A percentile compares a stretch with the other conserved stretches of the same genome.
These are phyloP conservation scores for Periplaneta americana DNA, from an alignment of 1,140 invertebrate species.

Conservation along the genomic window DNA sequence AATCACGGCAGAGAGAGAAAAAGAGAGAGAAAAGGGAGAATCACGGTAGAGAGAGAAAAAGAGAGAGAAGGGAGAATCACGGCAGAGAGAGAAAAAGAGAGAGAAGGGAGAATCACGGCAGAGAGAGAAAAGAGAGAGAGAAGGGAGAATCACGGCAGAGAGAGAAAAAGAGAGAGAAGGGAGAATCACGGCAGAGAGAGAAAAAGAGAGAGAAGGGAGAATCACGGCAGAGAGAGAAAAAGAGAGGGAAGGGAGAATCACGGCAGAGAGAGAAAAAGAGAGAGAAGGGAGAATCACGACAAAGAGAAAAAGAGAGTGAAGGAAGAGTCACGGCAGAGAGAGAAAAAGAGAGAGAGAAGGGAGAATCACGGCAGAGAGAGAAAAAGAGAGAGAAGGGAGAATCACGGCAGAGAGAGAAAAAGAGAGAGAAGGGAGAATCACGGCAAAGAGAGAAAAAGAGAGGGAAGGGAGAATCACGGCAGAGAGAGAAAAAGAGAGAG, in stretches of 20 bases:
- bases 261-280: neutral
- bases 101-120: neutral
- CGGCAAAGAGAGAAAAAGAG: neutral
- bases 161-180: neutral
- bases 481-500: conserved; percentile 7
- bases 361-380: neutral
- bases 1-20: neutral
- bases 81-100: neutral
- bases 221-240: neutral
- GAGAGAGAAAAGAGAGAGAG: neutral
- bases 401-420: neutral
- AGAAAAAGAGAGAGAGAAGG: neutral
- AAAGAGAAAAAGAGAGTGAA: neutral
- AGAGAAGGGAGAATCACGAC: neutral
- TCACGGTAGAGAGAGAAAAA: neutral
- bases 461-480: neutral
- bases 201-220: neutral
- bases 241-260: neutral
- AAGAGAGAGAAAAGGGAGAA: neutral
- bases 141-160: neutral
- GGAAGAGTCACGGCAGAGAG: neutral
- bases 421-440: neutral
- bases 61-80: neutral
- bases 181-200: neutral
- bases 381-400: neutral